Conservation (phyloP, 2,113 vertebrate genomes). For the Pygoscelis antarcticus region DNA sequence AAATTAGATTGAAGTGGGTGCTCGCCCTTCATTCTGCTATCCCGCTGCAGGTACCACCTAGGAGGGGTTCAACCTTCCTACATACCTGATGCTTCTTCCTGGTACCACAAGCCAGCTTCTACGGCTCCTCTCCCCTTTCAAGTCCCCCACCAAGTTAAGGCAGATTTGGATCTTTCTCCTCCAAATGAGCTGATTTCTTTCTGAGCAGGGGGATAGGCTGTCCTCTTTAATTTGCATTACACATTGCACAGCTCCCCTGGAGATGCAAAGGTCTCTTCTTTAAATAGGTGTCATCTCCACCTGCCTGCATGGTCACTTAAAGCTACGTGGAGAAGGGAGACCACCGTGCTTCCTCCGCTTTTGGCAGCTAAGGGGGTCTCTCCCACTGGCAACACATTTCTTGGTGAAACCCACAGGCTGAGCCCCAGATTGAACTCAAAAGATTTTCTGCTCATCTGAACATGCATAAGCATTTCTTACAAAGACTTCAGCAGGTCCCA, state of each 20-base stretch:
- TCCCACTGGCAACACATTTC: background rate
- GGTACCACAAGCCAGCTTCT: background rate
- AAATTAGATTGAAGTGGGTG: background rate
- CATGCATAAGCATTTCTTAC: background rate
- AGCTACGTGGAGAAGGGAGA: background rate
- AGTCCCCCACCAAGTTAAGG: background rate
- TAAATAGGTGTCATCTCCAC: background rate
- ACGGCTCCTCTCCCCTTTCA: constrained; percentile 12
- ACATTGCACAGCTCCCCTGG: rapidly evolving
- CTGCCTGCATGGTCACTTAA: background rate
- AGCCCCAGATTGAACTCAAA: background rate
- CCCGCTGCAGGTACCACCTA: background rate
- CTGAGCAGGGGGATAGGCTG: background rate
- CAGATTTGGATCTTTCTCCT: constrained; percentile 3
- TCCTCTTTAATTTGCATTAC: background rate
- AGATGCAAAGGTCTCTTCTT: background rate
- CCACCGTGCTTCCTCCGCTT: background rate
- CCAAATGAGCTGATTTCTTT: background rate
- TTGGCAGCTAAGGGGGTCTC: background rate
- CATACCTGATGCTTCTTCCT: background rate
- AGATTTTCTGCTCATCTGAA: background rate
- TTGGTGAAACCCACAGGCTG: background rate
- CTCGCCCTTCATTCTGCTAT: background rate
- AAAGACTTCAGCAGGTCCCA: background rate
- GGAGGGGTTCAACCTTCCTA: background rate